A percentile compares a stretch with the other conserved stretches of the same genome.
Conservation (phyloP, 1,140 invertebrate genomes). For the Maconellicoccus hirsutus region DNA sequence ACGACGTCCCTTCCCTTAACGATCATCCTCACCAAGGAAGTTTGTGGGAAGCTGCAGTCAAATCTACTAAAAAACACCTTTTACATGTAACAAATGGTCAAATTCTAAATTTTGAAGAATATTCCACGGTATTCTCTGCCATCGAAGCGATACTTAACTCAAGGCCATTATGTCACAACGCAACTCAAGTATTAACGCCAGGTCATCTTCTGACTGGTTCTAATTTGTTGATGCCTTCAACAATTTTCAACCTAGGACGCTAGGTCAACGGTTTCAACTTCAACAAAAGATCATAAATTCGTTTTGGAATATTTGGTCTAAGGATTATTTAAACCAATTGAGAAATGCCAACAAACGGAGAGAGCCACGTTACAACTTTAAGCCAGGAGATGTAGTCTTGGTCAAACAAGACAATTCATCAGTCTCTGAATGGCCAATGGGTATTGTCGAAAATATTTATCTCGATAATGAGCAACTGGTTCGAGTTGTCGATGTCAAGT, state of each 20-base stretch:
- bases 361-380: slow-evolving; percentile 17
- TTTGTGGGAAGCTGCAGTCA: slow-evolving; percentile 31
- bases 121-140: slow-evolving; percentile 30
- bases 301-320: slow-evolving; percentile 31
- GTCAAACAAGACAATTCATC: slow-evolving; percentile 26
- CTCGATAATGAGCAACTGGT: slow-evolving; percentile 30
- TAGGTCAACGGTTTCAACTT: slow-evolving; percentile 27
- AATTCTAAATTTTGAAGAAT: slow-evolving; percentile 32
- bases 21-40: slow-evolving; percentile 27
- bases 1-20: too few relatives aligned
- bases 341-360: slow-evolving; percentile 31
- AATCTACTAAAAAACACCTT: slow-evolving; percentile 28
- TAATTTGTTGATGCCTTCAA: slow-evolving; percentile 21
- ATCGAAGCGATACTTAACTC: slow-evolving; percentile 33
- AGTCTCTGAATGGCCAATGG: slow-evolving; percentile 29
- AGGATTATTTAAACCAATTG: slow-evolving; percentile 31
- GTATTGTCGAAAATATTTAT: slow-evolving; percentile 28
- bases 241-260: slow-evolving; percentile 24
- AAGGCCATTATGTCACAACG: slow-evolving; percentile 29
- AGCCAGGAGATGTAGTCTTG: slow-evolving; percentile 28
- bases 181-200: slow-evolving; percentile 31
- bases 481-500: slow-evolving; percentile 18
- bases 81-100: slow-evolving; percentile 24
- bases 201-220: slow-evolving; percentile 31
- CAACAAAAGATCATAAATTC: slow-evolving; percentile 27